Percentiles rank a stretch among this genome's conserved stretches.
Evolutionary conservation across 2,113 vertebrate genomes (phyloP).

Genomic region (Petromus typicus): DNA sequence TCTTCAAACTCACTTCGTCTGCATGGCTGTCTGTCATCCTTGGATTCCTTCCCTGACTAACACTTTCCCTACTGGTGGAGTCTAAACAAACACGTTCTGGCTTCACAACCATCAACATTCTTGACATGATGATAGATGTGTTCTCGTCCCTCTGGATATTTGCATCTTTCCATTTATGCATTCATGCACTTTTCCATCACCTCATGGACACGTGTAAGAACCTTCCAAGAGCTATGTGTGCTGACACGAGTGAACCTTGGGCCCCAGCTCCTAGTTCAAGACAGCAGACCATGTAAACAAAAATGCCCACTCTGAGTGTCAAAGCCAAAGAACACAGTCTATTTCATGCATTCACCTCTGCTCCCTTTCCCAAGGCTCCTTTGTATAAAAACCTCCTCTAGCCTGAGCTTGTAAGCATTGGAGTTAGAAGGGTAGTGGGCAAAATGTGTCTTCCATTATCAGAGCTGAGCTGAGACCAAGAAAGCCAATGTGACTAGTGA

Average conservation of each 20-base stretch:
- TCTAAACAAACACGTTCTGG: not conserved
- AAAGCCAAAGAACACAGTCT: not conserved
- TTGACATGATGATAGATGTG: not conserved
- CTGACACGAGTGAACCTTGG: not conserved
- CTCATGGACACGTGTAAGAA: not conserved
- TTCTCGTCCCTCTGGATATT: not conserved
- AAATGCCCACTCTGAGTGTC: not conserved
- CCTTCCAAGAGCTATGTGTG: too few relatives aligned
- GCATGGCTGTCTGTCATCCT: not conserved
- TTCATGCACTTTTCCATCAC: not conserved
- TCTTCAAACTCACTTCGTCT: not conserved
- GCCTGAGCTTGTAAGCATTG: not conserved
- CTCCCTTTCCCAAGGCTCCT: not conserved
- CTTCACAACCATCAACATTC: not conserved
- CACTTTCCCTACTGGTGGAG: too few relatives aligned
- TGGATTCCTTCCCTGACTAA: not conserved
- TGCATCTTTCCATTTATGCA: not conserved
- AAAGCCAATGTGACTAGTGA: not conserved
- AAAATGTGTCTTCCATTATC: not conserved
- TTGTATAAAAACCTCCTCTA: not conserved
- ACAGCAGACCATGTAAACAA: not conserved
- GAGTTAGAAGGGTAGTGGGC: not conserved
- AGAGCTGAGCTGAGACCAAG: not conserved
- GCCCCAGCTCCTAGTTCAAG: not conserved
- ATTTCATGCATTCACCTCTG: fast-evolving